Evolutionary conservation across 2,888 invertebrate genomes (phyloP), one percentile per base, ranked within the genome.

Genomic region (Phortica okadai): DNA sequence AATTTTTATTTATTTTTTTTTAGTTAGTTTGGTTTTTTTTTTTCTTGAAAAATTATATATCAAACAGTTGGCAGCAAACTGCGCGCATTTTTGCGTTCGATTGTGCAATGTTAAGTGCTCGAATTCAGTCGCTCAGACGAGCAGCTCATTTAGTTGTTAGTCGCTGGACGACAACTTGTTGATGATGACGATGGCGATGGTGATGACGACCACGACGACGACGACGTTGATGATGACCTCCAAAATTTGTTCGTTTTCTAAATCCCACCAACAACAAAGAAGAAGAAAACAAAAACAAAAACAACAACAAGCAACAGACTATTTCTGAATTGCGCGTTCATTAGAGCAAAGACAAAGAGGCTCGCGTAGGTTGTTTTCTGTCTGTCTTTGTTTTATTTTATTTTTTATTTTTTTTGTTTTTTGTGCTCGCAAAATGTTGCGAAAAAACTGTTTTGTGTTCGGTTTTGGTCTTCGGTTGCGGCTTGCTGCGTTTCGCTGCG

Each of bases 221-320:
- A 50, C 14, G 50, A 84, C 77, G 79, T 82, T 79, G 82, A 78
- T 74, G 87, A 77, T 85, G 85, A 86, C 85, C 85, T 88, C 88
- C 87, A 86, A 86, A 88, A 78, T 25, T 10, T 72, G 50, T 72
- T 56, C 33, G 54, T 72, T 72, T 72, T 72, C 70, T 72, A 72
- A 72, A 56, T n/a, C 44, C 50, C 45, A 62, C 11, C 16, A 21
- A 64, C 2, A 41, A 64, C 2, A 1, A 33, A 33, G 6, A 54
- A 54, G n/a, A 54, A 64, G 7, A 1, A 41, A 64, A 33, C 25
- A 73, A 44, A 41, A 59, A 58, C 50, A 73, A 21, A 0, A 21
- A 21, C 21, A 21, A 21, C 21, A 67, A 67, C 41, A 44, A 11
- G 7, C 50, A 73, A 67, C 73, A 69, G 78, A 79, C 41, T 21